phyloP scores from a whole-genome alignment of 2,888 invertebrate genomes.

The Tuta absoluta region DNA sequence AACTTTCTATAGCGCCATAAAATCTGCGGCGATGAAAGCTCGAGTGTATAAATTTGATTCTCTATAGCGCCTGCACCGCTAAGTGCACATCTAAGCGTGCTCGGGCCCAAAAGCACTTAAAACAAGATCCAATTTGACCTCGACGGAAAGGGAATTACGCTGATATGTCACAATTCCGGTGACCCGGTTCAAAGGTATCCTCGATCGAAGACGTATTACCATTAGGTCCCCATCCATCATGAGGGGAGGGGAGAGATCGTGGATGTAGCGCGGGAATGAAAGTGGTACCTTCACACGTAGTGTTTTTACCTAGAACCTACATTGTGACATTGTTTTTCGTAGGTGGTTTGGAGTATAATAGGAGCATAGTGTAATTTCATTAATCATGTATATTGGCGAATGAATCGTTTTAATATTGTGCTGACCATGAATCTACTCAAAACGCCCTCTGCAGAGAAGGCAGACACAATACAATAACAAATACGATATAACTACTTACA shows the following conservation, averaged over 20 bases:
- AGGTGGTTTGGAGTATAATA: too few species aligned
- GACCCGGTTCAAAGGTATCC: conserved; percentile 1
- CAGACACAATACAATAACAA: too few species aligned
- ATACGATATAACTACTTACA: too few species aligned
- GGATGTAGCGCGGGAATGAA: neutral
- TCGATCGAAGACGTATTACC: conserved; percentile 7
- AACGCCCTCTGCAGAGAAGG: too few species aligned
- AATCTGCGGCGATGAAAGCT: neutral
- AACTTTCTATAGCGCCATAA: neutral
- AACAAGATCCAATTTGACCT: conserved; percentile 2
- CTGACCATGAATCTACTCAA: too few species aligned
- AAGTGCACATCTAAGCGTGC: conserved; percentile 4
- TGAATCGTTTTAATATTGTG: too few species aligned
- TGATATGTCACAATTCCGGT: conserved; percentile 6
- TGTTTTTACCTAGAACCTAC: too few species aligned
- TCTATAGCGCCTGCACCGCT: neutral
- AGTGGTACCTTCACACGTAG: neutral
- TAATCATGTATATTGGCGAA: too few species aligned
- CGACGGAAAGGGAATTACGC: conserved; percentile 1
- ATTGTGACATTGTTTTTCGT: too few species aligned
- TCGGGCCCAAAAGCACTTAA: conserved; percentile 1
- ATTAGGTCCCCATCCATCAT: conserved; percentile 1
- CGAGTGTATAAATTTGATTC: neutral
- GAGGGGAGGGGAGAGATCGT: neutral
- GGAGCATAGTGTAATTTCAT: too few species aligned